Evolutionary conservation across 2,113 vertebrate genomes (phyloP), one percentile per base, ranked within the genome.

Genomic region (Psilopsiagon aymara): DNA sequence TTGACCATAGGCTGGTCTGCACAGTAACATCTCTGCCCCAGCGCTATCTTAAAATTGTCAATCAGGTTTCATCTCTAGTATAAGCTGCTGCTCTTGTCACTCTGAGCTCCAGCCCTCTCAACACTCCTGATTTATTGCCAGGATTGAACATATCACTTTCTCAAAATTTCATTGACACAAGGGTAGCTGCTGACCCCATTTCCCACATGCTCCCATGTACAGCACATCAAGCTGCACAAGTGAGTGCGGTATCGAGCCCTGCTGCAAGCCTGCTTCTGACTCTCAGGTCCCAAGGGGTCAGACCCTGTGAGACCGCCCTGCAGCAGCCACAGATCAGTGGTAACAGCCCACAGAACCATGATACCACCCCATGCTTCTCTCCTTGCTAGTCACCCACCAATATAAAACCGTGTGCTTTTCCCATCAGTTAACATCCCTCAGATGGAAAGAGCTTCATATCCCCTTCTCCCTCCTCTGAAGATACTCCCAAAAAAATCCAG

Each of bases 201-300:
- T 70, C n/a, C 23, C 44, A 55, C 8, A 1, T 2, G 2, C 25
- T 68, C 41, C 41, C 67, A 62, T 3, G 21, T 10, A 44, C 12
- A 59, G 37, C 55, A 13, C 43, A 68, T 6, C 12, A 49, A 52
- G 28, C 47, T 35, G 24, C 20, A 70, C 25, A 44, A 51, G 71
- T 1, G 1, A 43, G 20, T 23, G 6, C 0, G 1, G 11, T 20
- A 35, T 62, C 0, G 0, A 83, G 28, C 24, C 17, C 20, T 1
- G 0, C 52, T 28, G 15, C 60, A 60, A 73, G 53, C 47, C 33
- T 57, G 33, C 37, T 59, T 46, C 53, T 29, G 35, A 53, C 60
- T 33, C 21, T 8, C 35, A 31, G 19, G 15, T 18, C 25, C 17
- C 33, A 57, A 5, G 0, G 4, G 17, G 8, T 33, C 15, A 35